Evolutionary conservation across 30 jellyfish, hydroid and myxozoan species (phyloP).

Genomic region (Hydractinia symbiolongicarpus): DNA sequence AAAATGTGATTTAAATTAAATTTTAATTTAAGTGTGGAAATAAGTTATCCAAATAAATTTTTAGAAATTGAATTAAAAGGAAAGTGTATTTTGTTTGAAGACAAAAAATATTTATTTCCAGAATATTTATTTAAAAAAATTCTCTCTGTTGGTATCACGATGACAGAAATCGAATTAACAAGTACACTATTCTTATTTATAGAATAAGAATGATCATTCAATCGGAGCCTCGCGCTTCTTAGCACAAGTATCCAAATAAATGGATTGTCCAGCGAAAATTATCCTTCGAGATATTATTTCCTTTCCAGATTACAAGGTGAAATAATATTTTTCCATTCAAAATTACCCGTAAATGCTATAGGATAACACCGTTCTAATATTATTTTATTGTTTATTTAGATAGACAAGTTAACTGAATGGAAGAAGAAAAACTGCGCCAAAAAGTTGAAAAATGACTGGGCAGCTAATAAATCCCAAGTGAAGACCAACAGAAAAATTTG

Average conservation of each 20-base stretch:
- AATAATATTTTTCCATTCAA: not conserved
- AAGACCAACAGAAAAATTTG: not conserved
- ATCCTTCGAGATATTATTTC: not conserved
- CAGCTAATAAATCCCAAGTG: not conserved
- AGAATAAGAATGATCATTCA: not conserved
- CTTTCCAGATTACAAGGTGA: conserved; percentile 2
- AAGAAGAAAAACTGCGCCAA: not conserved
- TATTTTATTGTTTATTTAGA: not conserved
- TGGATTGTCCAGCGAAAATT: not conserved
- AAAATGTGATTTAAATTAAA: too few relatives aligned
- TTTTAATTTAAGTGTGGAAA: too few relatives aligned
- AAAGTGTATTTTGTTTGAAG: too few relatives aligned
- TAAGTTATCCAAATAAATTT: too few relatives aligned
- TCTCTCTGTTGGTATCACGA: too few relatives aligned
- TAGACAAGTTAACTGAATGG: not conserved
- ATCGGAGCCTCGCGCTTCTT: not conserved
- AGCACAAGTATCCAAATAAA: not conserved
- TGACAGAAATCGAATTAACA: too few relatives aligned
- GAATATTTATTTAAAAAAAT: too few relatives aligned
- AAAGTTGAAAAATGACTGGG: not conserved
- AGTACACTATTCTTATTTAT: not conserved
- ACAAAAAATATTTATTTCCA: too few relatives aligned
- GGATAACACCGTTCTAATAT: too few relatives aligned
- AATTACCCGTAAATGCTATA: not conserved
- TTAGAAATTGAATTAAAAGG: too few relatives aligned